Evolutionary conservation across 2,113 vertebrate genomes (phyloP), one percentile per base, ranked within the genome.

Genomic region (Galbula dea): DNA sequence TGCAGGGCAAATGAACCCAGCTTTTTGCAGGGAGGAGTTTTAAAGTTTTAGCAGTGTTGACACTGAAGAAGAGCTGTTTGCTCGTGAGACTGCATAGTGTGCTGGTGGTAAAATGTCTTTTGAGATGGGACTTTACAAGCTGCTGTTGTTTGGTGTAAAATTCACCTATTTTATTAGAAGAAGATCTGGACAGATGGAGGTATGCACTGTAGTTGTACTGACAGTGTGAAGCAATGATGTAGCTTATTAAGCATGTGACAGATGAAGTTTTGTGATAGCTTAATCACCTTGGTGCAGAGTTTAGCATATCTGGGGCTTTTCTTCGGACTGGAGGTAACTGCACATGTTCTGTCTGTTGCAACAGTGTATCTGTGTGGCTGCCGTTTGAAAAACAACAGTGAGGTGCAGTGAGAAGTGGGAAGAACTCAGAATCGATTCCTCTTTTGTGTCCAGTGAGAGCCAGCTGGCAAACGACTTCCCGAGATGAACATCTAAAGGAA

Each of bases 71-170:
- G 52, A 81, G 30, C 10, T 39, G 14, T 80, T 95, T 92, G 30
- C 78, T 82, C 67, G 34, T 63, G 51, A 72, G 46, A 51, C 49
- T 58, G 20, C 0, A 0, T 41, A 10, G 62, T 69, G 63, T 92
- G 61, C 61, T 68, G 88, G 61, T 75, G 69, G 78, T 45, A 73
- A 88, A 78, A 63, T 3, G 1, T 65, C 30, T 81, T 76, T 39
- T 57, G 86, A 89, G 52, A 4, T 14, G 62, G 1, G n/a, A 83
- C 75, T 89, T 76, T 54, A 49, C 91, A 86, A 66, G 72, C 84
- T 62, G 82, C 65, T 97, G 78, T 86, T 81, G 79, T 58, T 94
- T 89, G 81, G 49, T 86, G 59, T 87, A 61, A 76, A 86, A 95
- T 69, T 5, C 55, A 45, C 76, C 15, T 45, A 21, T n/a, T 92